Evolutionary conservation across 2,888 invertebrate species (phyloP).

Genomic region (Erebia epiphron): DNA sequence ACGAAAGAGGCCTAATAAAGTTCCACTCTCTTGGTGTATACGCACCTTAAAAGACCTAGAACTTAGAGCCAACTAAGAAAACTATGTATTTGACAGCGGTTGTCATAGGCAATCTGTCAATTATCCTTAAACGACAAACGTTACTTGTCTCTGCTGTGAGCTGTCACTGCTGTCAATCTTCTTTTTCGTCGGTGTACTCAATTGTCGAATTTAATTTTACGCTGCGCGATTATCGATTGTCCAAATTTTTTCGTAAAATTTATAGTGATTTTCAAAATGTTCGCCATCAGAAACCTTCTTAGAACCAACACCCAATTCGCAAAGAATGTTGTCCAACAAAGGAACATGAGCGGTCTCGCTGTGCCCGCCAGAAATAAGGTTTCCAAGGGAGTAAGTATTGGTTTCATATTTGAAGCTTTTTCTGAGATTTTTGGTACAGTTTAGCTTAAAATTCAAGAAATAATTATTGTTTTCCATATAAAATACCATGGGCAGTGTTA

Average conservation of each 20-base stretch:
- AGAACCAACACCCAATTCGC: constrained; percentile 59
- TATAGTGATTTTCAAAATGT: constrained; percentile 56
- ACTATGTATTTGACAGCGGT: no score
- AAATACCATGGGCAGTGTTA: not conserved
- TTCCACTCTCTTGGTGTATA: no score
- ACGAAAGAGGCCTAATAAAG: no score
- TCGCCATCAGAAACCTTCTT: constrained; percentile 62
- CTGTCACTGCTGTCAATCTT: no score
- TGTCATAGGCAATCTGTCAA: no score
- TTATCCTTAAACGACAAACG: no score
- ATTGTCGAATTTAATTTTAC: not conserved
- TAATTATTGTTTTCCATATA: not conserved
- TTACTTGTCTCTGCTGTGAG: no score
- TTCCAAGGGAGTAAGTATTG: constrained; percentile 59
- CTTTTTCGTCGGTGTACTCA: no score
- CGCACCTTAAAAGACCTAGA: no score
- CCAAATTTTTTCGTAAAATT: constrained; percentile 13
- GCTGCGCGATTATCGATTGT: not conserved
- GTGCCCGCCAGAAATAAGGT: constrained; percentile 64
- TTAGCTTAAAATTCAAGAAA: not conserved
- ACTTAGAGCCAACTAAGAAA: no score
- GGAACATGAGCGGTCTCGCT: constrained; percentile 65
- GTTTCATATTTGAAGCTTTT: constrained; percentile 3
- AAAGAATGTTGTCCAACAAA: constrained; percentile 63
- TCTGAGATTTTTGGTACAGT: not conserved